A percentile compares a stretch with the other conserved stretches of the same genome.
Conservation (phyloP, 2,888 invertebrate genomes). For the Oscheius onirici region DNA sequence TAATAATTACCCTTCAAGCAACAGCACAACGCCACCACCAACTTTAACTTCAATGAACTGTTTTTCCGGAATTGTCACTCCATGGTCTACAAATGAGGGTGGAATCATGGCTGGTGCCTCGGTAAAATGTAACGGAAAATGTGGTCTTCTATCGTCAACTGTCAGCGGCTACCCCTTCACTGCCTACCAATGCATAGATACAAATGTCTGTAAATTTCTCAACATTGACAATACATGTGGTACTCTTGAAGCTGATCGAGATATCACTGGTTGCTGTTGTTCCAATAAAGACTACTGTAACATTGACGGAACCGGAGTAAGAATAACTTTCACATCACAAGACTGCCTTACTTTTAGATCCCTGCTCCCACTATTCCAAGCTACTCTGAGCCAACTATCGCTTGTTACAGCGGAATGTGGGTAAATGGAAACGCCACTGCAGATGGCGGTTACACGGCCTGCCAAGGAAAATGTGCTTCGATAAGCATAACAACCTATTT, state of each 20-base stretch:
- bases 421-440: constrained; percentile 34
- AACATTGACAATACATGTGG: constrained; percentile 31
- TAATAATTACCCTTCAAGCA: constrained; percentile 50
- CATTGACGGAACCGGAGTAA: constrained; percentile 30
- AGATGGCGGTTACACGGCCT: constrained; percentile 27
- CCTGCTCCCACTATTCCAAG: constrained; percentile 36
- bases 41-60: constrained; percentile 41
- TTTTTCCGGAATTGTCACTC: constrained; percentile 46
- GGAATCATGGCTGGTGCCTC: constrained; percentile 36
- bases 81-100: not conserved
- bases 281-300: constrained; percentile 52
- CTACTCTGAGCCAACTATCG: constrained; percentile 40
- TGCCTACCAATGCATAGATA: constrained; percentile 49
- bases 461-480: constrained; percentile 45
- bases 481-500: constrained; percentile 25
- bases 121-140: constrained; percentile 42
- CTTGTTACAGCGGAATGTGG: constrained; percentile 50
- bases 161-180: constrained; percentile 42
- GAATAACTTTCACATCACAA: not conserved
- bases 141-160: constrained; percentile 40
- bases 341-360: constrained; percentile 1
- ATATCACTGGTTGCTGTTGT: constrained; percentile 49
- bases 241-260: constrained; percentile 36
- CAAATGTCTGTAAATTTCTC: constrained; percentile 41
- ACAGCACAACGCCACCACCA: constrained; percentile 35